A percentile compares a stretch with the other conserved stretches of the same genome.
Conservation (phyloP, 1,140 invertebrate genomes). For the Pseudomyrmex sp. region DNA sequence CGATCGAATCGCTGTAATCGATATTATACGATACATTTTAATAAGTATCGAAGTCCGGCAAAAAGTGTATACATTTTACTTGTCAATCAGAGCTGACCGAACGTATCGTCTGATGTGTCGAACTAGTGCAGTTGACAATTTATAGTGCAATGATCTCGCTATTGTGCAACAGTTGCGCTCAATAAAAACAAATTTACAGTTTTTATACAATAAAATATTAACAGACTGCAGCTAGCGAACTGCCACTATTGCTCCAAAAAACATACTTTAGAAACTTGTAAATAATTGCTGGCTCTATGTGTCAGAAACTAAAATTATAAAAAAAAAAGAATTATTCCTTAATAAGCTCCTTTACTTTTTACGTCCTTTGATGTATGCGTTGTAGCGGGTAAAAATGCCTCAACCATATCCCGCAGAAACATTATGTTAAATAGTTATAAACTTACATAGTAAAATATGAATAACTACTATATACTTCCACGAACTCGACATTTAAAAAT, state of each 20-base stretch:
- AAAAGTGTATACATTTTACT: conserved; percentile 49
- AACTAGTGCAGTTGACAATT: conserved; percentile 65
- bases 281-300: conserved; percentile 63
- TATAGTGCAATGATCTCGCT: conserved; percentile 81
- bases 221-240: conserved; percentile 81
- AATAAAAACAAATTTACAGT: conserved; percentile 83
- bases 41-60: conserved; percentile 26
- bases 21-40: conserved; percentile 68
- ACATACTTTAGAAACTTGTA: conserved; percentile 70
- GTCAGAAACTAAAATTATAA: conserved; percentile 66
- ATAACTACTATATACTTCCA: conserved; percentile 47
- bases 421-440: conserved; percentile 57
- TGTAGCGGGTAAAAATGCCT: conserved; percentile 49
- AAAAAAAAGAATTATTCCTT: conserved; percentile 45
- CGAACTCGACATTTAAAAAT: conserved; percentile 52
- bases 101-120: background rate
- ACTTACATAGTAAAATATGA: conserved; percentile 33
- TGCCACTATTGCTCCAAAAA: conserved; percentile 77
- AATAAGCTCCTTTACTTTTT: conserved; percentile 69
- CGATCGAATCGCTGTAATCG: conserved; percentile 40
- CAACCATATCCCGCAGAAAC: conserved; percentile 41
- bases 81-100: no score
- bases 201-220: conserved; percentile 81
- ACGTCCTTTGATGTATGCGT: conserved; percentile 65
- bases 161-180: conserved; percentile 80